Conservation (phyloP, 1,140 invertebrate species). For the Proctacanthus coquilletti region DNA sequence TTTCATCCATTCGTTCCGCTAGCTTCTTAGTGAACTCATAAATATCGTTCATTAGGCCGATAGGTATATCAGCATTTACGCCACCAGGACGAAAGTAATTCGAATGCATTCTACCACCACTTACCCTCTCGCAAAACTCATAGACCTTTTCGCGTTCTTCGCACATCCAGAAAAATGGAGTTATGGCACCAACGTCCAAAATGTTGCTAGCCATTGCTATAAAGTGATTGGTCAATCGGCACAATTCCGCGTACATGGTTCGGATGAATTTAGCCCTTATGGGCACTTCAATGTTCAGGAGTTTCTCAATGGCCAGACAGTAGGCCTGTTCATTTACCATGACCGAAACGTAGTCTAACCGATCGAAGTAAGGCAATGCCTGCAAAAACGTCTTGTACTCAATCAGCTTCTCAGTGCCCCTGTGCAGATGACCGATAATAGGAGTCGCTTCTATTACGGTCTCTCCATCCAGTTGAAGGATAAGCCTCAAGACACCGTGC, state of each 20-base stretch:
- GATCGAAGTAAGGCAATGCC: slow-evolving; percentile 70
- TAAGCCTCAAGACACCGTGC: slow-evolving; percentile 65
- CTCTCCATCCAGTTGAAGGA: slow-evolving; percentile 64
- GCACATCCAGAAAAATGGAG: slow-evolving; percentile 80
- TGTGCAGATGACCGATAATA: slow-evolving; percentile 32
- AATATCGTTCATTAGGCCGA: slow-evolving; percentile 74
- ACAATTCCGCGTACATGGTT: slow-evolving; percentile 56
- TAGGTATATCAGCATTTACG: slow-evolving; percentile 58
- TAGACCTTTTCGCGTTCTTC: slow-evolving; percentile 77
- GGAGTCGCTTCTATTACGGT: slow-evolving; percentile 32
- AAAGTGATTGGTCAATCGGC: slow-evolving; percentile 65
- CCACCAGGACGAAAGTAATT: slow-evolving; percentile 75
- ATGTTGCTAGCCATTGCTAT: slow-evolving; percentile 61
- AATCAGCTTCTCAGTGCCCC: slow-evolving; percentile 70
- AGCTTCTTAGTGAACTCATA: slow-evolving; percentile 59
- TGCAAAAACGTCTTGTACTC: slow-evolving; percentile 72
- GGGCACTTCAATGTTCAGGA: slow-evolving; percentile 62
- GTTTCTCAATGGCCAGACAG: slow-evolving; percentile 60
- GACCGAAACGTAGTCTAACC: slow-evolving; percentile 70
- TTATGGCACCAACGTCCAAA: slow-evolving; percentile 67
- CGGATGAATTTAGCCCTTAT: slow-evolving; percentile 60
- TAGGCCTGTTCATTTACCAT: slow-evolving; percentile 68
- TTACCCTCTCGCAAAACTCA: slow-evolving; percentile 75
- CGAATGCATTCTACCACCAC: slow-evolving; percentile 68
- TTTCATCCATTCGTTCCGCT: slow-evolving; percentile 63